Evolutionary conservation across 2,888 invertebrate species (phyloP), one percentile per base, ranked within the genome.

Genomic region (Chironomus tentans): DNA sequence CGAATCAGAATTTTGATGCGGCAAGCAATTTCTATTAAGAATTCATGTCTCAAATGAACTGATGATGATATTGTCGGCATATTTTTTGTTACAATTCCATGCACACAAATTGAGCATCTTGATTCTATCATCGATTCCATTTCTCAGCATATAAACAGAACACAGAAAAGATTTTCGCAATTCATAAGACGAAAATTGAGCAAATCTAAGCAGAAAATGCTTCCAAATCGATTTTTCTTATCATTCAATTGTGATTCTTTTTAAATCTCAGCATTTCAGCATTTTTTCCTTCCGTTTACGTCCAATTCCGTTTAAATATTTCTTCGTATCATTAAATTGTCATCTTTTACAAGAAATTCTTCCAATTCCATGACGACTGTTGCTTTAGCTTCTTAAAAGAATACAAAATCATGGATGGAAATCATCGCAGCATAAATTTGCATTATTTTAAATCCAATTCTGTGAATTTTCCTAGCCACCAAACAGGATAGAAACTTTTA

Each of bases 161-260:
- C 0, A 65, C 21, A 65, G 24, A 13, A 56, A 46, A 70, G 48
- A 70, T 21, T 38, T 48, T 70, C 70, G 2, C 24, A 47, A 48
- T 24, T 71, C 71, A 71, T 71, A 48, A 71, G 50, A 56, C 50
- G 48, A 50, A 71, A 21, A 56, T 50, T 50, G 56, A 22, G 71
- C 71, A 71, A 50, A 71, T 71, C 56, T 28, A 71, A 71, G 71
- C 71, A 71, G 13, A 71, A 71, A 48, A 56, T 71, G 22, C 48
- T 71, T 50, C 56, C 65, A 65, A 65, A 65, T 65, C 65, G 65
- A 65, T 65, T 65, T 65, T 65, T 65, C 24, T 24, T 65, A 24
- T 65, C 65, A 21, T 12, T 65, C 21, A 22, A 7, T 56, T 56
- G 15, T 18, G 15, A 56, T 7, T 56, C 56, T 56, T 38, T 15